Percentiles rank a stretch among this genome's conserved stretches.
Conservation (phyloP, 2,888 invertebrate genomes). For the Pteria penguin region DNA sequence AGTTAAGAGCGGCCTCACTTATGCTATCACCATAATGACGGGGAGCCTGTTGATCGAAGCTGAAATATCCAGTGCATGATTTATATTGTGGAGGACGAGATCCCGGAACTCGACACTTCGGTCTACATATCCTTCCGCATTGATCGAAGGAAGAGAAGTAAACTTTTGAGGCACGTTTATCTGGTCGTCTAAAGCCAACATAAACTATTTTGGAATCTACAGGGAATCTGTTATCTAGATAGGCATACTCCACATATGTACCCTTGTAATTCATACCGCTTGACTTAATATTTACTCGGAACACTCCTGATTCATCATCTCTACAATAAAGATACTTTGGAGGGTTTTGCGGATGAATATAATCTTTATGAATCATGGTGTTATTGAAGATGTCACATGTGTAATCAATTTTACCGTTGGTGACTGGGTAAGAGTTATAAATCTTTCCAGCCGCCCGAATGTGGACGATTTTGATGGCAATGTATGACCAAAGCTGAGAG, state of each 20-base stretch:
- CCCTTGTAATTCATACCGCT: slow-evolving; percentile 7
- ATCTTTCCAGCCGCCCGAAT: slow-evolving; percentile 1
- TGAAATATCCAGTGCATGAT: slow-evolving; percentile 16
- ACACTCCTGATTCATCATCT: slow-evolving; percentile 19
- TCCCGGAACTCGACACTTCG: background rate
- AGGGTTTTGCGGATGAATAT: slow-evolving; percentile 7
- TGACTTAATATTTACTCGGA: slow-evolving; percentile 10
- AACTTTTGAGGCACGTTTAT: background rate
- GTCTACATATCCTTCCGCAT: slow-evolving; percentile 11
- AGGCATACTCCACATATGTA: slow-evolving; percentile 3
- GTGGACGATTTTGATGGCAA: slow-evolving; percentile 9
- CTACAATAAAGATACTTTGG: background rate
- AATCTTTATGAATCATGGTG: background rate
- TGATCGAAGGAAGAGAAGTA: slow-evolving; percentile 4
- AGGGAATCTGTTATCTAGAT: slow-evolving; percentile 11
- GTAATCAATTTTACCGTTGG: background rate
- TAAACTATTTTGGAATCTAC: slow-evolving; percentile 14
- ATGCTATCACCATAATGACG: background rate
- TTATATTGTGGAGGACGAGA: background rate
- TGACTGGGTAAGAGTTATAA: background rate
- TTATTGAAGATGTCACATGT: slow-evolving; percentile 1
- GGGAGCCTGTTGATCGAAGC: background rate
- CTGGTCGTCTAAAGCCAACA: slow-evolving; percentile 1
- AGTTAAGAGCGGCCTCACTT: background rate
- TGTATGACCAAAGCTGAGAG: background rate